Evolutionary conservation across 2,888 invertebrate species (phyloP), one percentile per base, ranked within the genome.

Genomic region (Ditula angustiorana): DNA sequence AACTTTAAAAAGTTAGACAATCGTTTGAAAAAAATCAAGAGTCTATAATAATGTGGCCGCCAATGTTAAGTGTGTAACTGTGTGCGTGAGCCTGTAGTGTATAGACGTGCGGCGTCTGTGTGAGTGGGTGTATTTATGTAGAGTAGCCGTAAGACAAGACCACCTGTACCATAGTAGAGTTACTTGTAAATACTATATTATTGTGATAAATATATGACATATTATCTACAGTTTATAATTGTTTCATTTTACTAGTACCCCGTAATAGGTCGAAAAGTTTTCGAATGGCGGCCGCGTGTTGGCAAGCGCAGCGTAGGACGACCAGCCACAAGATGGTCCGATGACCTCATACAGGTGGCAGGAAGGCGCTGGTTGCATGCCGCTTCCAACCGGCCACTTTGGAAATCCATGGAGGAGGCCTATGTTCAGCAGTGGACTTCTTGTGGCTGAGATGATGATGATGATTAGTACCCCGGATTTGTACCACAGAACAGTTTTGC

Each of bases 91-190:
- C 5, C 10, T 21, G 19, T 19, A 44, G 23, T 35, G 23, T 13
- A 35, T 5, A 26, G 30, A 10, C 16, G 30, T 24, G 23, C 26
- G 44, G 23, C 33, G 21, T 37, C 16, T 10, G 61, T 33, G 16
- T 47, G 61, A 23, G 30, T 33, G 21, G 7, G 21, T 44, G 33
- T 58, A 35, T 49, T 57, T 57, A 62, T 30, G 56, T 62, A 46
- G 61, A 23, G 46, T 49, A 56, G 64, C 46, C 41, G 11, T 70
- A 71, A 70, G 69, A 56, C 61, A 68, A 70, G 74, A 75, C 74
- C 73, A 73, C 67, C 66, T 74, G 71, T 76, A 72, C 56, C 69
- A 70, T 69, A 68, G 58, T 63, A 66, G 58, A 30, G 28, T 37
- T 65, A 68, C 53, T 62, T 69, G 69, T 69, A 71, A 65, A 71